Conservation (phyloP, 2,888 invertebrate genomes). For the Linnaemya tessellans region DNA sequence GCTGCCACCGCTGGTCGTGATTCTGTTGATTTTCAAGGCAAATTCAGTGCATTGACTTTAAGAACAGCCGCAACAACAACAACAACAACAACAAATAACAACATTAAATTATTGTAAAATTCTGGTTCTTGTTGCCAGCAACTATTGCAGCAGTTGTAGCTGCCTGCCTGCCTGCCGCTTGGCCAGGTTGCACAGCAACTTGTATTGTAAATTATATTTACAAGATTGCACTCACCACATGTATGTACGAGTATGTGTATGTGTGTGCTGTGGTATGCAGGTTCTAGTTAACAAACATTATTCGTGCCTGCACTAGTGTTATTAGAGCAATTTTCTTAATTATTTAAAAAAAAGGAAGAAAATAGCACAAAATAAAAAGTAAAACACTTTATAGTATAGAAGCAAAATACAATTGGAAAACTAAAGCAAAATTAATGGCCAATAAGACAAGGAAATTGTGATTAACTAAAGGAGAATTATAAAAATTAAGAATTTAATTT, state of each 20-base stretch:
- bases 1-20: slow-evolving; percentile 67
- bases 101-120: slow-evolving; percentile 58
- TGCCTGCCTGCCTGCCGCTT: slow-evolving; percentile 39
- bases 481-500: slow-evolving; percentile 13
- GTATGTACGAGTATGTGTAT: neutral
- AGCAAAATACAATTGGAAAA: slow-evolving; percentile 41
- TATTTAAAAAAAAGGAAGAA: slow-evolving; percentile 37
- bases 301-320: slow-evolving; percentile 52
- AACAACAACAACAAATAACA: slow-evolving; percentile 26
- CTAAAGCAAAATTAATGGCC: slow-evolving; percentile 38
- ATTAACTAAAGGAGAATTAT: neutral
- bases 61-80: slow-evolving; percentile 31
- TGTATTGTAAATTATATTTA: slow-evolving; percentile 62
- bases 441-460: slow-evolving; percentile 14
- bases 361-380: slow-evolving; percentile 20
- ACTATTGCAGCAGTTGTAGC: slow-evolving; percentile 44
- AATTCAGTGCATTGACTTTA: slow-evolving; percentile 78
- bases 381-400: slow-evolving; percentile 24
- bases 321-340: slow-evolving; percentile 63
- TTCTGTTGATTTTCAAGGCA: slow-evolving; percentile 75
- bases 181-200: slow-evolving; percentile 59
- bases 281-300: slow-evolving; percentile 58
- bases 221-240: slow-evolving; percentile 39
- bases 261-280: slow-evolving; percentile 59
- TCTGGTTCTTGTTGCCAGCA: slow-evolving; percentile 68